Evolutionary conservation across 2,797 vertebrate genomes (phyloP), one percentile per base, ranked within the genome.

Genomic region (Melopsittacus undulatus): DNA sequence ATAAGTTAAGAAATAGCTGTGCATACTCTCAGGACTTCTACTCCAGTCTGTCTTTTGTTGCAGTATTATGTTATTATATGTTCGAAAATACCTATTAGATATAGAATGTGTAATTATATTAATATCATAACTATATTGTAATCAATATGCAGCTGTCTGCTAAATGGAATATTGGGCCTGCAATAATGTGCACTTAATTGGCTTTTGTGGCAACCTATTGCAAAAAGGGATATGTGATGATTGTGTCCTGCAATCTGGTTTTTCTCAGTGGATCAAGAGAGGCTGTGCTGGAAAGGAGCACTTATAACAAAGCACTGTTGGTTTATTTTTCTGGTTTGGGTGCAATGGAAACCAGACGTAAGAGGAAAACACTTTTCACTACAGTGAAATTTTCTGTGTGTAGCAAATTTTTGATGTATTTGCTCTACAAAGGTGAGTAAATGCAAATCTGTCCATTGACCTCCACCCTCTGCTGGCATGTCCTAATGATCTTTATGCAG

Each of bases 91-190:
- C 22, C 59, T 83, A 48, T 91, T 87, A 77, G 36, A 43, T 82
- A 40, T 75, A 86, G 66, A 84, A 82, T 49, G 22, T 89, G 36
- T 90, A 76, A 94, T 95, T 95, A 84, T 89, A 93, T 92, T 94
- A 89, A 94, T 94, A 76, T 83, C 57, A 57, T 84, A 89, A 85
- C 87, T 76, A 29, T 92, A 77, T 80, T 89, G 64, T 87, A 84
- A 83, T 87, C 56, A 77, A 52, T 46, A 32, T 75, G 61, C 72
- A 85, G 64, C 75, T 92, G 72, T 92, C 74, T 93, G 67, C 86
- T 82, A 90, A 87, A 88, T 57, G 64, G 42, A 89, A 68, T 90
- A 86, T 86, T 1, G 6, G 92, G 80, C 89, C 95, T 94, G 80
- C 54, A 59, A 10, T 89, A 84, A 74, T 1, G 2, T 82, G 43